Percentiles rank a stretch among this genome's conserved stretches.
These are phyloP conservation scores for Pardalotus punctatus DNA, from an alignment of 2,113 vertebrate genomes.

Conservation along the genomic window DNA sequence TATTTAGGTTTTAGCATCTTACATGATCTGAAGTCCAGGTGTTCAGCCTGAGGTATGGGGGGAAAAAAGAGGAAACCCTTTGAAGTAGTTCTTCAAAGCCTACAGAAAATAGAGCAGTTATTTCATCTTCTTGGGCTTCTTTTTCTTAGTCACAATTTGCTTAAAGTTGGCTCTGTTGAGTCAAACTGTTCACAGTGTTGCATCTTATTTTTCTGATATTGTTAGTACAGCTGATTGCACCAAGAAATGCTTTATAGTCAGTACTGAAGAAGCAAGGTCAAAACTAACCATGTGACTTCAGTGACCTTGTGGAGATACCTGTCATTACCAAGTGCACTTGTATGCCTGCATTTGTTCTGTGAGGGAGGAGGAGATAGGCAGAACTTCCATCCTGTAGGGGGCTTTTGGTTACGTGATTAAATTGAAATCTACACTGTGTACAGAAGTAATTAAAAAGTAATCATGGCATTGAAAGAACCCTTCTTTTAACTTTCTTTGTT, in stretches of 20 bases:
- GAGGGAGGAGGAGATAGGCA: background rate
- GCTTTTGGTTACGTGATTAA: background rate
- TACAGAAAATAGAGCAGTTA: background rate
- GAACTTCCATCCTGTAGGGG: background rate
- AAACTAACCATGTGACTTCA: background rate
- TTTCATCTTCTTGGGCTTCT: background rate
- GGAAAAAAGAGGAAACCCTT: background rate
- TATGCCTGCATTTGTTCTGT: background rate
- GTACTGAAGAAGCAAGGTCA: background rate
- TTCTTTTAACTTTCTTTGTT: background rate
- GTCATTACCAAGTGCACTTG: background rate
- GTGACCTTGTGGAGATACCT: background rate
- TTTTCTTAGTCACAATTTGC: background rate
- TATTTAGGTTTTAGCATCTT: background rate
- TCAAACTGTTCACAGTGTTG: background rate
- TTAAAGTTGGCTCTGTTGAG: background rate
- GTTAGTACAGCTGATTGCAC: background rate
- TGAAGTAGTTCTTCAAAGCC: background rate
- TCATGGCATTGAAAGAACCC: background rate
- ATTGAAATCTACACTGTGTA: background rate
- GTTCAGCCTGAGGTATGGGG: background rate
- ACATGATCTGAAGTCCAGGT: background rate
- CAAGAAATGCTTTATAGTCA: background rate
- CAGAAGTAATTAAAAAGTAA: background rate
- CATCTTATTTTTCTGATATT: background rate